Evolutionary conservation across 2,797 vertebrate species (phyloP), one percentile per base, ranked within the genome.

Genomic region (Cheirogaleus major): DNA sequence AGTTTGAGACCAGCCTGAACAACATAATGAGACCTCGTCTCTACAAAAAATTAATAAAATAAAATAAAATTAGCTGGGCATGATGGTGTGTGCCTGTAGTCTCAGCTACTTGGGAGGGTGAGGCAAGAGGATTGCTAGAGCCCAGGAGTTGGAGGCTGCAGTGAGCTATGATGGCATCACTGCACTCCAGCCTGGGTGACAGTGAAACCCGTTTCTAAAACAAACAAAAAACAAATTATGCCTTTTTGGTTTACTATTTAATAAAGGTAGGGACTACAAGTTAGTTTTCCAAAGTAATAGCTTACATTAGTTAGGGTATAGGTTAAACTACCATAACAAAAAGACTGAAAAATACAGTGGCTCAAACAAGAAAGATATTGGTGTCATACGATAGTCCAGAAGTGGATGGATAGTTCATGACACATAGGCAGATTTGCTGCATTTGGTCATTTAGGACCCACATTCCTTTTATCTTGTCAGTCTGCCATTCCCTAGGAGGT

Each of bases 221-320:
- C 27, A 61, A 61, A 30, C 32, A 20, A 67, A 67, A 67, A 67
- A 67, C 38, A 83, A 87, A 80, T 79, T 52, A 61, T 48, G 67
- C 25, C n/a, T 79, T 80, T 89, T 23, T 89, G 52, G 41, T 93
- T 95, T 95, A 67, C 52, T 85, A 9, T 80, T 82, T 89, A 78
- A 57, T 57, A 85, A 57, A 82, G 32, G 65, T 38, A 61, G 32
- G 35, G 48, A 81, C 14, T 86, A 82, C 38, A 78, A n/a, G 43
- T 78, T 85, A 85, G 67, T 63, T 85, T 84, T 32, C 38, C 35
- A 69, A 3, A 59, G 4, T 55, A 81, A 35, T 63, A n/a, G 48
- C 9, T 72, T 78, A 63, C 63, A 17, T 48, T 91, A 50, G 12
- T 82, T 52, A 63, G 23, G 48, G 6, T 67, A 32, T 81, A 87